phyloP scores from a whole-genome alignment of 37 sponge, comb jelly and placozoan genomes.

The Diacarnus erythraeanus region DNA sequence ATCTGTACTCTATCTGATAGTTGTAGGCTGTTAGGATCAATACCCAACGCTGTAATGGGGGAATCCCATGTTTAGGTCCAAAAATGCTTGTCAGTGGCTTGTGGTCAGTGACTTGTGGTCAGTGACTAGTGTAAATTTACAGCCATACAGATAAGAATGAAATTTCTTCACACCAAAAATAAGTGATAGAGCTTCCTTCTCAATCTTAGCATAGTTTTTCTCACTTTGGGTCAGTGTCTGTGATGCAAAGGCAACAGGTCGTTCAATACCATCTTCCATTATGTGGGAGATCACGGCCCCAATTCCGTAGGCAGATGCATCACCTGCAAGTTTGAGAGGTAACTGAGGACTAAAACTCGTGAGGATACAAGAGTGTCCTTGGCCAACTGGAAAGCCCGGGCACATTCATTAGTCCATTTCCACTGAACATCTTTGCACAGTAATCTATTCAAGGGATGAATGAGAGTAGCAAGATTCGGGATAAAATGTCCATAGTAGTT shows the following conservation, averaged over 20 bases:
- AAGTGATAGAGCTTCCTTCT: not conserved
- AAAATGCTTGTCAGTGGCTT: not conserved
- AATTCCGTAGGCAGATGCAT: no score
- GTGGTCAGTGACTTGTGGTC: not conserved
- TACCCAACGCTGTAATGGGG: not conserved
- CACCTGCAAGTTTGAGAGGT: not conserved
- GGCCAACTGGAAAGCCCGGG: not conserved
- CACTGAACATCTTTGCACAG: not conserved
- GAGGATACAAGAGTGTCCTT: not conserved
- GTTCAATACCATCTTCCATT: not conserved
- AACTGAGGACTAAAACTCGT: not conserved
- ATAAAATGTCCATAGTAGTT: not conserved
- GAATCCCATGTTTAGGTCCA: not conserved
- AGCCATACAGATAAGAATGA: conserved; percentile 4
- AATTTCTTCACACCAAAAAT: not conserved
- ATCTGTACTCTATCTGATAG: not conserved
- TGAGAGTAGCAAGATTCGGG: not conserved
- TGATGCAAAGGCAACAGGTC: not conserved
- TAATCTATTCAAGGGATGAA: not conserved
- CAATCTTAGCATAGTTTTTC: not conserved
- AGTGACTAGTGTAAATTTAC: not conserved
- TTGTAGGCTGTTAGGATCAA: not conserved
- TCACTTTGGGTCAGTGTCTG: not conserved
- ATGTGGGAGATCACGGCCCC: no score
- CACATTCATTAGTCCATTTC: conserved; percentile 4